Conservation (phyloP, 2,797 vertebrate genomes). For the Pangasius macronema region DNA sequence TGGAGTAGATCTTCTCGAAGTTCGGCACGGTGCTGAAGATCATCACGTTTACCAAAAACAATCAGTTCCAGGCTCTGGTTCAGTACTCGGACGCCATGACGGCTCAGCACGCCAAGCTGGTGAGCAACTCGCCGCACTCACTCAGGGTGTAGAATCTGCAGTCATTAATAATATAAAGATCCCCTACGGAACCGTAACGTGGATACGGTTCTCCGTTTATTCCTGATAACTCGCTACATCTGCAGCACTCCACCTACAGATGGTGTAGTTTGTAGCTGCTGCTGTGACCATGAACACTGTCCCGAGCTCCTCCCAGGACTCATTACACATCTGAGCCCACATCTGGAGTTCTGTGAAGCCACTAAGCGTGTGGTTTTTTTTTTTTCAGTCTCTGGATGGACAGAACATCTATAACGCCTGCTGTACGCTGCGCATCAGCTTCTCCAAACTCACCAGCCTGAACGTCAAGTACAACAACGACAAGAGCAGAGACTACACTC, state of each 20-base stretch:
- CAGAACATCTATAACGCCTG: constrained; percentile 99
- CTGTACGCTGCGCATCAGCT: constrained; percentile 94
- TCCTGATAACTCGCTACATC: background rate
- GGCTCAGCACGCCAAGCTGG: constrained; percentile 94
- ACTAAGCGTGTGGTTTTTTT: background rate
- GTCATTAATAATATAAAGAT: no score
- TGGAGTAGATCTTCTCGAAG: constrained; percentile 74
- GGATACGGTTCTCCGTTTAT: background rate
- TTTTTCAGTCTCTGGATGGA: constrained; percentile 88
- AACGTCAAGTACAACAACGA: constrained; percentile 99
- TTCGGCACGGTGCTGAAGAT: constrained; percentile 91
- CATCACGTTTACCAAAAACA: constrained; percentile 98
- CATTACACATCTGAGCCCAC: background rate
- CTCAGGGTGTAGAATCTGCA: background rate
- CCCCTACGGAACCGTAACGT: no score
- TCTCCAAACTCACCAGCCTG: constrained; percentile 96
- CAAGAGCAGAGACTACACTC: constrained; percentile 95
- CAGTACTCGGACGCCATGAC: constrained; percentile 93
- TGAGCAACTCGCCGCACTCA: constrained; percentile 57
- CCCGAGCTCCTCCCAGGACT: background rate
- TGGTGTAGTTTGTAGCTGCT: background rate
- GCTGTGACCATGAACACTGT: background rate
- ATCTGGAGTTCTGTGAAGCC: background rate
- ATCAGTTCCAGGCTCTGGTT: constrained; percentile 94
- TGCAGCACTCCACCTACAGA: no score